Evolutionary conservation across 23 tunicate genomes (phyloP).

Genomic region (Trididemnum miniatum): DNA sequence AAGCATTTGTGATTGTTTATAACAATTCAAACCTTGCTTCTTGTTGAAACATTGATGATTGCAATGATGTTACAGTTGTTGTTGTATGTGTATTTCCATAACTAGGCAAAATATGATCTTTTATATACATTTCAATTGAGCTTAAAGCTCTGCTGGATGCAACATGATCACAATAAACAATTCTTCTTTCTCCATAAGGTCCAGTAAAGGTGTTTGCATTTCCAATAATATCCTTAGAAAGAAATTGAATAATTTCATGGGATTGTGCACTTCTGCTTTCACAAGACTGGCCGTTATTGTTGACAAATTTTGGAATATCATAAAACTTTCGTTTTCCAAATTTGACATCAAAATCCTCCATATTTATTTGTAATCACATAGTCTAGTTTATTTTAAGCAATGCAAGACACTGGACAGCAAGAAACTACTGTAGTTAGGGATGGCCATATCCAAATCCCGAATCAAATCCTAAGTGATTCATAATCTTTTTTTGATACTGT

Average conservation of each 20-base stretch:
- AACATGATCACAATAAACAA: constrained; percentile 91
- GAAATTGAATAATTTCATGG: constrained; percentile 38
- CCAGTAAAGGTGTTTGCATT: constrained; percentile 58
- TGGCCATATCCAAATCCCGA: too few relatives aligned
- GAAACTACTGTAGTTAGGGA: too few relatives aligned
- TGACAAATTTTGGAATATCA: constrained; percentile 29
- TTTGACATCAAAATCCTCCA: not conserved
- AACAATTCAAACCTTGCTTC: constrained; percentile 69
- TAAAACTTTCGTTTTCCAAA: constrained; percentile 45
- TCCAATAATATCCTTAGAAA: constrained; percentile 77
- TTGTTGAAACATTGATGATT: constrained; percentile 80
- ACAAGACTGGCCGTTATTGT: not conserved
- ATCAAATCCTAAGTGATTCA: too few relatives aligned
- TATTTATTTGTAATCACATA: too few relatives aligned
- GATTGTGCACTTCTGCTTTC: not conserved
- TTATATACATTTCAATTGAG: constrained; percentile 77
- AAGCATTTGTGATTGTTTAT: not conserved
- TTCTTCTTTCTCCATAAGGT: constrained; percentile 75
- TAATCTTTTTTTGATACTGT: too few relatives aligned
- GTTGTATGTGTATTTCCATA: constrained; percentile 99
- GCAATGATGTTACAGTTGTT: constrained; percentile 89
- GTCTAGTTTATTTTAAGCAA: too few relatives aligned
- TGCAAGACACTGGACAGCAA: too few relatives aligned
- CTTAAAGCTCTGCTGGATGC: constrained; percentile 85
- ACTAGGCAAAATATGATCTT: constrained; percentile 67